Evolutionary conservation across 1,140 invertebrate genomes (phyloP), one percentile per base, ranked within the genome.

Genomic region (Propsilocerus akamusi): DNA sequence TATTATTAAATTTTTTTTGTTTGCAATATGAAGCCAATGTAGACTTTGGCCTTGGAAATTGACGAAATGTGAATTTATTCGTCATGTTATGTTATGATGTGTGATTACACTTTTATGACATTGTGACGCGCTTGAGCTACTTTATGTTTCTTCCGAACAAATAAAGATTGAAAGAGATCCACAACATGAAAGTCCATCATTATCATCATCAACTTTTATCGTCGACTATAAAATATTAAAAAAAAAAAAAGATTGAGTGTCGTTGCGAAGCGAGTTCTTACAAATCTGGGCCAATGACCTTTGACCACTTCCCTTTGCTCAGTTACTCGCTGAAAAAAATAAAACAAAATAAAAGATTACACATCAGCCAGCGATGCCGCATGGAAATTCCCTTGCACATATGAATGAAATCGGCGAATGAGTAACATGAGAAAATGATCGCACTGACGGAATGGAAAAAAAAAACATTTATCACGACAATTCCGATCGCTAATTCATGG

Each of bases 261-360:
- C 10, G n/a, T n/a, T 30, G 28, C 10, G 28, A 8, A 30, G 10
- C n/a, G n/a, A 30, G 28, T 30, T 8, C n/a, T n/a, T n/a, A n/a
- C n/a, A n/a, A n/a, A n/a, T 30, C 10, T 30, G 6, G 32, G 34
- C 34, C 17, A 41, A 41, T 41, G 14, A 41, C 17, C 34, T 41
- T 41, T 41, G 34, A 41, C 34, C 34, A 41, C 22, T 41, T 41
- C 34, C 34, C 22, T 41, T n/a, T n/a, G n/a, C n/a, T n/a, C n/a
- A n/a, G n/a, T n/a, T n/a, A n/a, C n/a, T n/a, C n/a, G n/a, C n/a
- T n/a, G n/a, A n/a, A n/a, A n/a, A n/a, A n/a, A n/a, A n/a, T n/a
- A n/a, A n/a, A n/a, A n/a, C n/a, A n/a, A n/a, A n/a, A n/a, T n/a
- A n/a, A n/a, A n/a, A n/a, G n/a, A n/a, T n/a, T n/a, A n/a, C n/a